phyloP scores from a whole-genome alignment of 1,140 invertebrate species.

The Augochlora pura region DNA sequence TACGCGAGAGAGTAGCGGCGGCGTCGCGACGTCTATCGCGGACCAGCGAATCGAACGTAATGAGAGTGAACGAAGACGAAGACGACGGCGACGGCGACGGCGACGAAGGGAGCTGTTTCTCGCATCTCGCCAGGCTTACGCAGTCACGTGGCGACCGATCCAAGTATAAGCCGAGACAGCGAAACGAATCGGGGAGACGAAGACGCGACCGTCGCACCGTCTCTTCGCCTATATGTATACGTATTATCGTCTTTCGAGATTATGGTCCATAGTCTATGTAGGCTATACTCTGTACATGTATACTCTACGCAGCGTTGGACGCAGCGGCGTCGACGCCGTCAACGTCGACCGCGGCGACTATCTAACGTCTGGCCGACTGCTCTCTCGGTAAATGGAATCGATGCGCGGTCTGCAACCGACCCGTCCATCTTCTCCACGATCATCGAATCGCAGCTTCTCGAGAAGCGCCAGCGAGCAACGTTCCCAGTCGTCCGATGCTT shows the following conservation, averaged over 20 bases:
- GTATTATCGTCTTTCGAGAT: too few relatives aligned
- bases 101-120: too few relatives aligned
- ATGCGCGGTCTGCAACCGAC: neutral
- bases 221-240: too few relatives aligned
- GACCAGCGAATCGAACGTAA: slow-evolving; percentile 14
- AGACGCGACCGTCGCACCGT: neutral
- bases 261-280: too few relatives aligned
- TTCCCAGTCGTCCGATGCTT: too few relatives aligned
- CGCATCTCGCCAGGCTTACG: slow-evolving; percentile 18
- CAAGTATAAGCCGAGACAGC: neutral
- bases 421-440: neutral
- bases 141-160: slow-evolving; percentile 18
- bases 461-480: too few relatives aligned
- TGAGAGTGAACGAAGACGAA: neutral
- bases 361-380: neutral
- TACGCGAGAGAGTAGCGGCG: neutral
- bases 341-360: neutral
- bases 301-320: too few relatives aligned
- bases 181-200: neutral
- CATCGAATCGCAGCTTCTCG: neutral
- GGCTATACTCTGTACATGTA: too few relatives aligned
- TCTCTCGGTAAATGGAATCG: neutral
- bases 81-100: too few relatives aligned
- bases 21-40: slow-evolving; percentile 14
- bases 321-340: too few relatives aligned